These are phyloP conservation scores for Hylaeus volcanicus DNA, from an alignment of 1,140 invertebrate genomes.

Conservation along the genomic window DNA sequence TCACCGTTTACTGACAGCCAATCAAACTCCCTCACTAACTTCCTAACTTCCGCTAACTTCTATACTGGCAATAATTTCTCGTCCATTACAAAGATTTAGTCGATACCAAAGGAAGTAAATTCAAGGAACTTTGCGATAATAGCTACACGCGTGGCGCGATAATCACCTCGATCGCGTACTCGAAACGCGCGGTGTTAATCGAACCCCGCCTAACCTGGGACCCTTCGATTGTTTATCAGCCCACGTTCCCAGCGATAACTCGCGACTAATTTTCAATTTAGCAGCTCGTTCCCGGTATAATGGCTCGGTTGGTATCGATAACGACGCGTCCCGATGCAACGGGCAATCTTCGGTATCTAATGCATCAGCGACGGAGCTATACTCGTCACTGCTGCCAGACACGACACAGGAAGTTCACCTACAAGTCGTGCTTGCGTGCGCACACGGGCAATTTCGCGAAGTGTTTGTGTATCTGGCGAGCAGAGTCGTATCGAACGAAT, in stretches of 20 bases:
- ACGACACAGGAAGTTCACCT: conserved; percentile 64
- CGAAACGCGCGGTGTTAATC: background rate
- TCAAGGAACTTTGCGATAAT: background rate
- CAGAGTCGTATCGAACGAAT: conserved; percentile 22
- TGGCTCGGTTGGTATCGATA: background rate
- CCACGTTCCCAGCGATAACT: background rate
- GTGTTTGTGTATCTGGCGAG: background rate
- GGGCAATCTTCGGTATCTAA: conserved; percentile 24
- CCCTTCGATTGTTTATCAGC: background rate
- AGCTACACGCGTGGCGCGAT: background rate
- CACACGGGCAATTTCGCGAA: conserved; percentile 50
- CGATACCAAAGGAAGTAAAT: no score
- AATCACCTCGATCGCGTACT: background rate
- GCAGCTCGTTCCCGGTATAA: background rate
- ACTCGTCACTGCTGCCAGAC: background rate
- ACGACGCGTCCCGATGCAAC: conserved; percentile 1
- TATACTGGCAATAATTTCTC: no score
- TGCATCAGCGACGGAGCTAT: background rate
- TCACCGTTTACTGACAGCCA: no score
- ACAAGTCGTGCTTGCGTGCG: conserved; percentile 56
- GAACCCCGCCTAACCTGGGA: background rate
- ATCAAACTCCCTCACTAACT: no score
- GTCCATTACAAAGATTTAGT: no score
- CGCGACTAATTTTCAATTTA: conserved; percentile 21
- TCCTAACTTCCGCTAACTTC: no score